phyloP scores from a whole-genome alignment of 2,113 vertebrate species.

The Sinocyclocheilus anophthalmus region DNA sequence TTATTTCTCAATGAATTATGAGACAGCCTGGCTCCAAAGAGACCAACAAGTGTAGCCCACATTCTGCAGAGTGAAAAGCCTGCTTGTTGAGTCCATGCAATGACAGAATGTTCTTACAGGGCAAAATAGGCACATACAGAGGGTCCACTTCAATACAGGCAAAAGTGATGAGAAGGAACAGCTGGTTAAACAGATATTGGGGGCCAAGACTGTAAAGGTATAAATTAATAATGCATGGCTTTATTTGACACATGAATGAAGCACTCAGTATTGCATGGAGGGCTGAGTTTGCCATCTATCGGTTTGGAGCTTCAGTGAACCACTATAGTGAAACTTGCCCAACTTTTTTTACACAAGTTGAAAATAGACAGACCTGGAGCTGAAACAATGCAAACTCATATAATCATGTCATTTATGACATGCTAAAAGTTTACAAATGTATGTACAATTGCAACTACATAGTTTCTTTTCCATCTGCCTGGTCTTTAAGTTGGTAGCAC shows the following conservation, averaged over 20 bases:
- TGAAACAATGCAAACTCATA: not conserved
- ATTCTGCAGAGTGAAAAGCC: conserved; percentile 69
- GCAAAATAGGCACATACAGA: conserved; percentile 57
- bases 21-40: conserved; percentile 69
- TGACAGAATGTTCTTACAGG: conserved; percentile 76
- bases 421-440: not conserved
- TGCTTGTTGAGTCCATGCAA: conserved; percentile 69
- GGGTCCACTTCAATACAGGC: conserved; percentile 77
- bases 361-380: not conserved
- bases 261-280: conserved; percentile 66
- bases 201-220: conserved; percentile 69
- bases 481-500: not conserved
- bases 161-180: conserved; percentile 80
- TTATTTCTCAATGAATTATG: conserved; percentile 68
- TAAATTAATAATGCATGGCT: conserved; percentile 85
- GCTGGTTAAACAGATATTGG: conserved; percentile 86
- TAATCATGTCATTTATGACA: not conserved
- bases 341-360: not conserved
- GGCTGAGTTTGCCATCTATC: conserved; percentile 13
- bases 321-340: not conserved
- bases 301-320: not conserved
- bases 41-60: conserved; percentile 63
- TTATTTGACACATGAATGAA: conserved; percentile 80
- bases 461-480: not conserved
- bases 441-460: not conserved